phyloP scores from a whole-genome alignment of 2,113 vertebrate genomes.

The Clinocottus analis region DNA sequence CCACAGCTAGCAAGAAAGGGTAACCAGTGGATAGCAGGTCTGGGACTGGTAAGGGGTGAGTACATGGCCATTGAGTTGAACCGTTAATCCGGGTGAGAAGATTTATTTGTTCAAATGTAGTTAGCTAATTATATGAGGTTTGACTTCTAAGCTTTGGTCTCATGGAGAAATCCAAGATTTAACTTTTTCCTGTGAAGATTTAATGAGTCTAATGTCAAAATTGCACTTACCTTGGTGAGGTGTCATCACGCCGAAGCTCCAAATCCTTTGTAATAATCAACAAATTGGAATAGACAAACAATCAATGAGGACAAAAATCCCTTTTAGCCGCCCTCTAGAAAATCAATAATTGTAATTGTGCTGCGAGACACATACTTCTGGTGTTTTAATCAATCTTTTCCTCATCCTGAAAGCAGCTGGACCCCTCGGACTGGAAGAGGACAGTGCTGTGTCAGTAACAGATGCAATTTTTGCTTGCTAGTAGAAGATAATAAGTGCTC shows the following conservation, averaged over 20 bases:
- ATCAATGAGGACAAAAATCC: slow-evolving; percentile 52
- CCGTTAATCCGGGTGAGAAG: background rate
- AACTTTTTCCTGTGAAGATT: background rate
- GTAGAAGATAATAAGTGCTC: slow-evolving; percentile 33
- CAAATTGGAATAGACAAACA: slow-evolving; percentile 55
- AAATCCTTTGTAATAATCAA: slow-evolving; percentile 64
- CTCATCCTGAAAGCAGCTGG: slow-evolving; percentile 45
- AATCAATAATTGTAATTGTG: slow-evolving; percentile 71
- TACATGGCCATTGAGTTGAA: background rate
- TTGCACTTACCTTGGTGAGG: background rate
- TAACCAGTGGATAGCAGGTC: background rate
- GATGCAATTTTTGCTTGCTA: slow-evolving; percentile 26
- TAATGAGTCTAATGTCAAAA: background rate
- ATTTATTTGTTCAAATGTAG: background rate
- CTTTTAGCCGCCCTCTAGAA: slow-evolving; percentile 15
- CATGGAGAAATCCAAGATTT: background rate
- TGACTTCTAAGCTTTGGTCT: background rate
- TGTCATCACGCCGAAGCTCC: slow-evolving; percentile 22
- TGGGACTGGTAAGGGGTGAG: background rate
- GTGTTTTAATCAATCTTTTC: slow-evolving; percentile 63
- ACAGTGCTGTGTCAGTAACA: slow-evolving; percentile 38
- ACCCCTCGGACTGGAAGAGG: slow-evolving; percentile 13
- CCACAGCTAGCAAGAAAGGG: background rate
- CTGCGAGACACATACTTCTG: slow-evolving; percentile 54
- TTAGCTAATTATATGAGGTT: background rate